phyloP scores from a whole-genome alignment of 1,140 invertebrate species.

The Atta colombica region DNA sequence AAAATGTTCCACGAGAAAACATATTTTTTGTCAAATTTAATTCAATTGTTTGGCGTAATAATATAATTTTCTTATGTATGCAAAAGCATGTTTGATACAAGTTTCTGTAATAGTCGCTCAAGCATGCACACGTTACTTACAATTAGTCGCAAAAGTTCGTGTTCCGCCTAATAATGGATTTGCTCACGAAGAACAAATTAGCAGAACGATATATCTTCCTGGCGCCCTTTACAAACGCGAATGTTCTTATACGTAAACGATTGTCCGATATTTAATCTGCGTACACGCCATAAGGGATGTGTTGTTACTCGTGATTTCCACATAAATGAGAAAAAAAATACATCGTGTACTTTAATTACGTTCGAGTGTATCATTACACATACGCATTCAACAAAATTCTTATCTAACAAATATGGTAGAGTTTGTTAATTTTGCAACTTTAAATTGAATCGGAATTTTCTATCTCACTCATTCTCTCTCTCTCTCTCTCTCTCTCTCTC shows the following conservation, averaged over 20 bases:
- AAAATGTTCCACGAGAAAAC: background rate
- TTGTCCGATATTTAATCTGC: constrained; percentile 82
- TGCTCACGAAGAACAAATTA: constrained; percentile 84
- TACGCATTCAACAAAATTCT: constrained; percentile 59
- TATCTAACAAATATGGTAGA: constrained; percentile 38
- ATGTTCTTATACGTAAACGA: constrained; percentile 81
- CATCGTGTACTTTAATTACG: constrained; percentile 64
- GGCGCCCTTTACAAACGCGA: constrained; percentile 78
- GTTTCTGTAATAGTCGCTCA: constrained; percentile 55
- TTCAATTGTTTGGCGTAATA: background rate
- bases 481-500: background rate
- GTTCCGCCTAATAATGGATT: constrained; percentile 84
- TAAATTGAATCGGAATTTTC: background rate
- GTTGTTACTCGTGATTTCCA: constrained; percentile 67
- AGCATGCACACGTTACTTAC: constrained; percentile 62
- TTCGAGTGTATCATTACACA: constrained; percentile 17
- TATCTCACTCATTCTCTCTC: background rate
- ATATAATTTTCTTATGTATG: constrained; percentile 27
- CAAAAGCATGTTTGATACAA: constrained; percentile 41
- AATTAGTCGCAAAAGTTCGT: constrained; percentile 79
- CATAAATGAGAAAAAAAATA: constrained; percentile 58
- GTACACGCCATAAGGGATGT: constrained; percentile 68
- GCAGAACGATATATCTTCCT: constrained; percentile 83
- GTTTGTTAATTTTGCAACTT: constrained; percentile 25
- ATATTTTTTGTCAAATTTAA: background rate